phyloP scores from a whole-genome alignment of 2,888 invertebrate species.

The Prenolepis imparis region DNA sequence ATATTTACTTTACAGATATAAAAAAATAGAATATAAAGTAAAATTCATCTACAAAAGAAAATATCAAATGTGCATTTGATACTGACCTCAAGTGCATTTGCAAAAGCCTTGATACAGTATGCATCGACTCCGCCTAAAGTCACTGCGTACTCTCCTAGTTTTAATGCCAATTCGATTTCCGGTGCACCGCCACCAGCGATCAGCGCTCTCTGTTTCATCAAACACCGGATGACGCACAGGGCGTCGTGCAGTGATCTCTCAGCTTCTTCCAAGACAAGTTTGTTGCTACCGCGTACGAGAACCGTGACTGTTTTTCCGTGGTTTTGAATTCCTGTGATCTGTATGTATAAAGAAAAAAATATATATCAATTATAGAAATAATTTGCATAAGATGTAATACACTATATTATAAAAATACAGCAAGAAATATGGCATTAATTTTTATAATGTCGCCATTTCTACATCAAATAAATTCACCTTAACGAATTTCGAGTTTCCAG shows the following conservation, averaged over 20 bases:
- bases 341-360: constrained; percentile 57
- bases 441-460: neutral
- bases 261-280: constrained; percentile 93
- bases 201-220: constrained; percentile 96
- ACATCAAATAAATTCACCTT: constrained; percentile 88
- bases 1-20: neutral
- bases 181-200: constrained; percentile 99
- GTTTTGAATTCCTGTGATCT: constrained; percentile 95
- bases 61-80: neutral
- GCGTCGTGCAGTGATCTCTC: constrained; percentile 95
- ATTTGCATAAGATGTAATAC: neutral
- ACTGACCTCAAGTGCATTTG: constrained; percentile 94
- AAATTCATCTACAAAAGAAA: neutral
- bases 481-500: constrained; percentile 95
- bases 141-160: constrained; percentile 93
- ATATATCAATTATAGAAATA: neutral
- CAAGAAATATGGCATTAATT: neutral
- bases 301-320: constrained; percentile 97
- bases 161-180: constrained; percentile 97
- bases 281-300: constrained; percentile 95
- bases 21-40: neutral
- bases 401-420: neutral
- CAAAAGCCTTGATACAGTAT: constrained; percentile 97
- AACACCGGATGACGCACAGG: constrained; percentile 96
- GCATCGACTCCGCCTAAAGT: constrained; percentile 96